Evolutionary conservation across 2,797 vertebrate species (phyloP).

Genomic region (Rhynchotus rufescens): DNA sequence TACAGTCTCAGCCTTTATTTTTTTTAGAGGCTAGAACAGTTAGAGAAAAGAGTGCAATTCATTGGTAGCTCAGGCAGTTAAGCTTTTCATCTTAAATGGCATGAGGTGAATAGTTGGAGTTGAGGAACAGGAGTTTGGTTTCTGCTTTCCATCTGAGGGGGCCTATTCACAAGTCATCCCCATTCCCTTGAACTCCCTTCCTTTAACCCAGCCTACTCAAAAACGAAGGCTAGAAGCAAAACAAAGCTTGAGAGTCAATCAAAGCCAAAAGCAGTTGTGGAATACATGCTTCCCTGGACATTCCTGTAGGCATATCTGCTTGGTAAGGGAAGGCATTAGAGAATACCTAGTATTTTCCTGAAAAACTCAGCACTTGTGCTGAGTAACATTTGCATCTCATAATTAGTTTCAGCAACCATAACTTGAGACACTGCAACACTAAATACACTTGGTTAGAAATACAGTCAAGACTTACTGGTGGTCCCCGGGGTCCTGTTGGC

Average conservation of each 20-base stretch:
- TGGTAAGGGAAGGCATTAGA: neutral
- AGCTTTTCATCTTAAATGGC: neutral
- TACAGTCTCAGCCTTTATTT: neutral
- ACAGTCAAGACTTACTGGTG: slow-evolving; percentile 85
- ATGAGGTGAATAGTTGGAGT: neutral
- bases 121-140: neutral
- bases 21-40: neutral
- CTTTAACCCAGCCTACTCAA: neutral
- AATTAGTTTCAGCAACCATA: neutral
- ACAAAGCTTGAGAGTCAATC: neutral
- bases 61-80: neutral
- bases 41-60: neutral
- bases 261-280: neutral
- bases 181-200: neutral
- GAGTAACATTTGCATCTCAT: neutral
- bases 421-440: neutral
- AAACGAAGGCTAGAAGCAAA: neutral
- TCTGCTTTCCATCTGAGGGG: neutral
- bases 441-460: neutral
- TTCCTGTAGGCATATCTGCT: neutral
- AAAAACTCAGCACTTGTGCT: neutral
- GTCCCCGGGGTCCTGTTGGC: slow-evolving; percentile 88
- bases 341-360: neutral
- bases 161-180: neutral
- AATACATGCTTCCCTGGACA: neutral